Conservation (phyloP, 2,113 vertebrate species). For the Mesitornis unicolor region DNA sequence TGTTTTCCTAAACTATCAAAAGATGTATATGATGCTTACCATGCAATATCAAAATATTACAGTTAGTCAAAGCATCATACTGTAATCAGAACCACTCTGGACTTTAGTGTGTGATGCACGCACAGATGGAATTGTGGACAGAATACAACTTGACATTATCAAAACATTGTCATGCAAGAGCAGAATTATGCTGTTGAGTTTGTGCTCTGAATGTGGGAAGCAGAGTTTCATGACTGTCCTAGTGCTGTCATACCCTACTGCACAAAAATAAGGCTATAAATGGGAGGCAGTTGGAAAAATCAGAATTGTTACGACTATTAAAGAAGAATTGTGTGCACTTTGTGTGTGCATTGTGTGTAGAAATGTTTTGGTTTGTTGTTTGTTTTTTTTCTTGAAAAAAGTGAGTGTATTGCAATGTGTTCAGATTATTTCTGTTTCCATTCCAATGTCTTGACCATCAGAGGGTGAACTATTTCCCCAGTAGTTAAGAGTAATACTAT, state of each 20-base stretch:
- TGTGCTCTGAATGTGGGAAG: not conserved
- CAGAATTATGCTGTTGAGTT: not conserved
- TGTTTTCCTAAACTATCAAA: not conserved
- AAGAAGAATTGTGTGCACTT: not conserved
- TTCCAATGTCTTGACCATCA: not conserved
- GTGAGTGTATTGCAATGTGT: not conserved
- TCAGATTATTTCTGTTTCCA: not conserved
- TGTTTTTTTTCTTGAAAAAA: not conserved
- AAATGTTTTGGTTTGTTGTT: too few relatives aligned
- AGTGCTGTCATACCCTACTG: not conserved
- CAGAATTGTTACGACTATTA: not conserved
- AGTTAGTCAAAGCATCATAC: not conserved
- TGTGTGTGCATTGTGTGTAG: too few relatives aligned
- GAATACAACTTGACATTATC: not conserved
- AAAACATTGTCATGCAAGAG: not conserved
- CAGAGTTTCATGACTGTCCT: not conserved
- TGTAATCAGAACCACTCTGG: not conserved
- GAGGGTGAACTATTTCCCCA: not conserved
- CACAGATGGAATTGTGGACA: not conserved
- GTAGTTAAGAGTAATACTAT: not conserved
- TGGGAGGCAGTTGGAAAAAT: not conserved
- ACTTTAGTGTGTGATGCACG: not conserved
- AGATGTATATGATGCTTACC: not conserved
- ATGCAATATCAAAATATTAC: not conserved
- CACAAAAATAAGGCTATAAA: not conserved